phyloP scores from a whole-genome alignment of 2,113 vertebrate species.

The Pimephales promelas region DNA sequence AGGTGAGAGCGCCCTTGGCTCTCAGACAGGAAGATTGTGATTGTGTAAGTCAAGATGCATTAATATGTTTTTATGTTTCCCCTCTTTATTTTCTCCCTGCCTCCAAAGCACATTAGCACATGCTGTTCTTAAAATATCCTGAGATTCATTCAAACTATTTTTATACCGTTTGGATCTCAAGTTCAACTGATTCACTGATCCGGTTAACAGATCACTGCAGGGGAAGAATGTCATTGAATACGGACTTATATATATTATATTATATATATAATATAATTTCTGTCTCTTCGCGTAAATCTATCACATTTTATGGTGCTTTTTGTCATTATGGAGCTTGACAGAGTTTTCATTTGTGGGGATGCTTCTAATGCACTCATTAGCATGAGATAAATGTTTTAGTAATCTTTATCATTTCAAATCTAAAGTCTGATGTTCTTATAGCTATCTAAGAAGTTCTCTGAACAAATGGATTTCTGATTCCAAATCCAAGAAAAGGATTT shows the following conservation, averaged over 20 bases:
- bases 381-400: background rate
- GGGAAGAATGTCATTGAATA: background rate
- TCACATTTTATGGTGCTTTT: background rate
- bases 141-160: background rate
- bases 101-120: background rate
- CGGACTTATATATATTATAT: no score
- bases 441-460: background rate
- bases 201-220: background rate
- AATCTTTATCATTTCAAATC: conserved; percentile 13
- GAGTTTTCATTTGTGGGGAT: no score
- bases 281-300: background rate
- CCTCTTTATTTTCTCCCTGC: background rate
- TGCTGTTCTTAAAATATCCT: background rate
- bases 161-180: background rate
- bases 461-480: conserved; percentile 30
- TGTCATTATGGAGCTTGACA: no score
- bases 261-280: no score
- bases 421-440: conserved; percentile 3
- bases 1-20: conserved; percentile 7
- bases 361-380: conserved; percentile 24
- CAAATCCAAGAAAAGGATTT: conserved; percentile 32
- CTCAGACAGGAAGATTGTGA: conserved; percentile 16
- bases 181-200: background rate
- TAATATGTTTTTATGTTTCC: background rate
- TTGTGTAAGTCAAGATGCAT: background rate